Conservation (phyloP, 35 echinoderm and acorn worm species). For the Patiria miniata region DNA sequence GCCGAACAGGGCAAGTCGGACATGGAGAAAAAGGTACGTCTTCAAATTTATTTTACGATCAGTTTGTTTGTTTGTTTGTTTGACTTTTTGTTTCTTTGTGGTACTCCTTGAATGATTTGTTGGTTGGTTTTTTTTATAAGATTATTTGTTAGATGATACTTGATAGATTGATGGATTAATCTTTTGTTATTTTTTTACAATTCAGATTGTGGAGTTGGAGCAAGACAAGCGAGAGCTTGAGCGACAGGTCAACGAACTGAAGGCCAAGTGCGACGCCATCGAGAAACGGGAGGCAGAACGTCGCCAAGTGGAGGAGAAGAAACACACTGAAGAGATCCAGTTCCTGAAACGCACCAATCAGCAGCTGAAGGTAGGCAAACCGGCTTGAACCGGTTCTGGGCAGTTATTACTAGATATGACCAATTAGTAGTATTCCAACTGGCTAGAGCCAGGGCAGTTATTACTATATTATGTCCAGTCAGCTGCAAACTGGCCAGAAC, state of each 20-base stretch:
- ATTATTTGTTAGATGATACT: no score
- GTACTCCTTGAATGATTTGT: no score
- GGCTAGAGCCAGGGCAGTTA: not conserved
- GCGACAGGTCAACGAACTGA: constrained; percentile 96
- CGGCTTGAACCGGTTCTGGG: not conserved
- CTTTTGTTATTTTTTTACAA: not conserved
- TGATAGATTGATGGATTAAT: no score
- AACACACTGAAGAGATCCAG: constrained; percentile 99
- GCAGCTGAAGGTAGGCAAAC: constrained; percentile 87
- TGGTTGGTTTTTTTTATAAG: no score
- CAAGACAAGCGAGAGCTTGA: constrained; percentile 94
- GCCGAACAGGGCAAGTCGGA: constrained; percentile 98
- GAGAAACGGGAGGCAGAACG: constrained; percentile 98
- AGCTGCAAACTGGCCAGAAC: no score
- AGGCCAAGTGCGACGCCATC: constrained; percentile 98
- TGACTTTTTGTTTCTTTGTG: no score
- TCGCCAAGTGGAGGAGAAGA: constrained; percentile 97
- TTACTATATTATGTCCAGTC: no score
- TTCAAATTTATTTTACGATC: not conserved
- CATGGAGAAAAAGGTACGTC: constrained; percentile 97
- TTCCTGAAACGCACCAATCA: constrained; percentile 99
- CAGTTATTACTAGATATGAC: not conserved
- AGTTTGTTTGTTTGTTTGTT: no score
- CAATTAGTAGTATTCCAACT: not conserved
- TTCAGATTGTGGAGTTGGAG: constrained; percentile 88